A percentile compares a stretch with the other conserved stretches of the same genome.
Evolutionary conservation across 2,888 invertebrate species (phyloP).

Genomic region (Cantharis rufa): DNA sequence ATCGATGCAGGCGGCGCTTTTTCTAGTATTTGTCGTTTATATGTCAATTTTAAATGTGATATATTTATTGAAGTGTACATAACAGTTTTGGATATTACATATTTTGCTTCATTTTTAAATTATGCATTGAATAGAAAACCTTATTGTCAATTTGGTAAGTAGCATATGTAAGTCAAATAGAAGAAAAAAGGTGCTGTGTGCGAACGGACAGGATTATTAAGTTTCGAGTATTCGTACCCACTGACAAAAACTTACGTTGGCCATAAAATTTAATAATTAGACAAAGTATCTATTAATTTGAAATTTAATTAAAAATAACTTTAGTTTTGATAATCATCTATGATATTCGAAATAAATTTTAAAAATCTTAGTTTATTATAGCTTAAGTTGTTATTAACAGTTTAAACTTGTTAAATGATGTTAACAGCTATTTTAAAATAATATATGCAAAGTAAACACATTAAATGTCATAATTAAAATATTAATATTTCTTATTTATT

Average conservation of each 20-base stretch:
- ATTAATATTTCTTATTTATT: not conserved
- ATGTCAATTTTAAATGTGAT: slow-evolving; percentile 27
- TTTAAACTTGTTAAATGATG: not conserved
- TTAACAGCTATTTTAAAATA: not conserved
- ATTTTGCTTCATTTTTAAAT: not conserved
- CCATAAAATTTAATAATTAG: not conserved
- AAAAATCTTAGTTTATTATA: not conserved
- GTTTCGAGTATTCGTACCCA: too few relatives aligned
- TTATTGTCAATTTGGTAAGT: not conserved
- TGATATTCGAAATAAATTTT: not conserved
- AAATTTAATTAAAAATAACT: not conserved
- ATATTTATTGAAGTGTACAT: slow-evolving; percentile 25
- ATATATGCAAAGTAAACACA: not conserved
- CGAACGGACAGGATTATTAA: not conserved
- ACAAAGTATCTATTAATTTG: not conserved
- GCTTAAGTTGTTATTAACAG: not conserved
- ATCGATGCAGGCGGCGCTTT: slow-evolving; percentile 32
- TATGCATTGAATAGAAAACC: not conserved
- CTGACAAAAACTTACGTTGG: not conserved
- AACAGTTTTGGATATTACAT: slow-evolving; percentile 5
- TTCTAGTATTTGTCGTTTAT: slow-evolving; percentile 23
- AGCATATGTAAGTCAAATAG: not conserved
- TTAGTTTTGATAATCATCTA: not conserved
- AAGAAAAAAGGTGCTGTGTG: not conserved
- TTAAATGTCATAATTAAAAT: not conserved